Evolutionary conservation across 2,797 vertebrate species (phyloP).

Genomic region (Setipinna tenuifilis): DNA sequence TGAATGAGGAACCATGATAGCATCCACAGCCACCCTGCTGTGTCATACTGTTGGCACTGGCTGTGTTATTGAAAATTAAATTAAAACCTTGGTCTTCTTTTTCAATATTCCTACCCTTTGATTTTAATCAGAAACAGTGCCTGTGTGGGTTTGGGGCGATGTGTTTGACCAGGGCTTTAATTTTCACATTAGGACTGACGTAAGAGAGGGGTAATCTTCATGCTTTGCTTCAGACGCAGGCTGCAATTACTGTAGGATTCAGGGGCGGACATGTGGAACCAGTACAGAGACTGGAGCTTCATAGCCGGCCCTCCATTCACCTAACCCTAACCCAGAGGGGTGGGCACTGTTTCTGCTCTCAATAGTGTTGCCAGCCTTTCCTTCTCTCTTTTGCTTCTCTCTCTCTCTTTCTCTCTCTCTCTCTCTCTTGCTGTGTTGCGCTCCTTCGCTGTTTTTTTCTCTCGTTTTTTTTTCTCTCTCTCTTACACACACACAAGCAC

Average conservation of each 20-base stretch:
- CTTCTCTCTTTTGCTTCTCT: not conserved
- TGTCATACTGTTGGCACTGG: slow-evolving; percentile 6
- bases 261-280: not conserved
- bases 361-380: not conserved
- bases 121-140: slow-evolving; percentile 10
- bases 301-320: not conserved
- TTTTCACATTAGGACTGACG: slow-evolving; percentile 14
- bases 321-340: not conserved
- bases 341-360: not conserved
- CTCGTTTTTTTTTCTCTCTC: no score
- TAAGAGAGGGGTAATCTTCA: slow-evolving; percentile 16
- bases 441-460: no score
- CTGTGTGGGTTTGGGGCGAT: not conserved
- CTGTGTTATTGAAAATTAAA: not conserved
- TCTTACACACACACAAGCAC: no score
- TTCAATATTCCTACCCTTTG: not conserved
- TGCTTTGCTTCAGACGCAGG: not conserved
- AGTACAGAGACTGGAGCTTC: not conserved
- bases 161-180: slow-evolving; percentile 2
- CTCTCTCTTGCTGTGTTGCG: not conserved
- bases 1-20: not conserved
- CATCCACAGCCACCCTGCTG: not conserved
- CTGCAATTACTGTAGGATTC: not conserved
- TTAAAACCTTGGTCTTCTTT: not conserved
- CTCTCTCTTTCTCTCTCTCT: not conserved